Percentiles rank a stretch among this genome's conserved stretches.
phyloP scores from a whole-genome alignment of 2,888 invertebrate genomes.

The Xanthorhoe spadicearia region DNA sequence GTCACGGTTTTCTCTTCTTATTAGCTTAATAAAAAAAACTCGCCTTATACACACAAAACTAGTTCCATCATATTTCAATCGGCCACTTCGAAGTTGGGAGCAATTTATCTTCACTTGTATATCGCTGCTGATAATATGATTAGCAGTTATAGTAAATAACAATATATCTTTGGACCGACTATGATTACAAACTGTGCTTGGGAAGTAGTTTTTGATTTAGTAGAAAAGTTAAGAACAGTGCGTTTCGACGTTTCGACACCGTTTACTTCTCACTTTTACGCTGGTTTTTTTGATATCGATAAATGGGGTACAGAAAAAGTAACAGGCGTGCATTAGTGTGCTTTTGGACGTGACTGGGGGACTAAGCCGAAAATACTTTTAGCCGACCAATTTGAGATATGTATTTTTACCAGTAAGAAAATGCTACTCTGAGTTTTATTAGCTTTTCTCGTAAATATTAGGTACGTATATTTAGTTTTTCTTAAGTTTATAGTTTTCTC shows the following conservation, averaged over 20 bases:
- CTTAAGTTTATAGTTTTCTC: background rate
- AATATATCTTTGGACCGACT: constrained; percentile 2
- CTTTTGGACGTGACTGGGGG: constrained; percentile 64
- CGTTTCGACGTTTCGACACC: constrained; percentile 61
- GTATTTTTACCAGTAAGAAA: constrained; percentile 2
- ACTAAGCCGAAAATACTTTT: constrained; percentile 49
- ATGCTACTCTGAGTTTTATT: background rate
- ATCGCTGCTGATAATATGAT: constrained; percentile 11
- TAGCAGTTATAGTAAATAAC: constrained; percentile 10
- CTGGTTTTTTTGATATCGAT: constrained; percentile 63
- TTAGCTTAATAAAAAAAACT: too few species aligned
- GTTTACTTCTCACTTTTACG: constrained; percentile 65
- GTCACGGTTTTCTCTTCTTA: too few species aligned
- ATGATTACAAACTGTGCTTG: constrained; percentile 11
- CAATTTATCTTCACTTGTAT: constrained; percentile 9
- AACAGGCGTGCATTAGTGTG: constrained; percentile 61
- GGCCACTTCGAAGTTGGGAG: background rate
- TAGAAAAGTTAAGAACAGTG: constrained; percentile 64
- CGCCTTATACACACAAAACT: too few species aligned
- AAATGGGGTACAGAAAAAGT: constrained; percentile 59
- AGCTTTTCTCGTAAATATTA: background rate
- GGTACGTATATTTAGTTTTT: background rate
- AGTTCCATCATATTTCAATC: background rate
- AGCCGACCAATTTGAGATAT: constrained; percentile 40
- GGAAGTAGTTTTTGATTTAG: constrained; percentile 69